These are phyloP conservation scores for Asteroscopus sphinx DNA, from an alignment of 2,888 invertebrate species.

Conservation along the genomic window DNA sequence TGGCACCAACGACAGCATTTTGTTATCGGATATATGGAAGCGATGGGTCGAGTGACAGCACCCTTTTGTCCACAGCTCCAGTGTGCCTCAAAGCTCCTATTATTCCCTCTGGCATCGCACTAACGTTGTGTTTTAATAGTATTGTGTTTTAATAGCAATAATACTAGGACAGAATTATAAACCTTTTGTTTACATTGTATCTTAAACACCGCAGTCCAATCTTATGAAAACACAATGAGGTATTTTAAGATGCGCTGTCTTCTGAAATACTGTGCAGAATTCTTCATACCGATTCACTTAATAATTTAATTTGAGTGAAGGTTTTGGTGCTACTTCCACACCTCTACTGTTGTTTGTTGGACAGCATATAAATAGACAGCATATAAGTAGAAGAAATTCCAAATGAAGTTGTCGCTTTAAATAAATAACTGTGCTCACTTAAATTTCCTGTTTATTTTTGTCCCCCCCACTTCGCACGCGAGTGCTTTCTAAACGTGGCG, in stretches of 20 bases:
- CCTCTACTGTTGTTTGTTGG: slow-evolving; percentile 19
- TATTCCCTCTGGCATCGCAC: slow-evolving; percentile 57
- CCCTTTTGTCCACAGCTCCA: slow-evolving; percentile 60
- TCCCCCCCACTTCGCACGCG: slow-evolving; percentile 70
- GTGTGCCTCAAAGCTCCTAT: slow-evolving; percentile 64
- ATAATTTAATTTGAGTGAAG: slow-evolving; percentile 38
- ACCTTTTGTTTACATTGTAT: slow-evolving; percentile 30
- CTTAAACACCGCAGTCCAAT: slow-evolving; percentile 23
- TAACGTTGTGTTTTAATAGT: slow-evolving; percentile 52
- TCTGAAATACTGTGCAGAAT: slow-evolving; percentile 14
- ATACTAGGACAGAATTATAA: slow-evolving; percentile 52
- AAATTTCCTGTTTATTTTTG: slow-evolving; percentile 85
- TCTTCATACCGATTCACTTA: slow-evolving; percentile 28
- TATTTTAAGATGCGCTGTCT: slow-evolving; percentile 24
- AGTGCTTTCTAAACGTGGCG: slow-evolving; percentile 72
- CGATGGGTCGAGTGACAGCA: slow-evolving; percentile 59
- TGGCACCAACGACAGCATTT: slow-evolving; percentile 59
- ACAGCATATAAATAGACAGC: slow-evolving; percentile 68
- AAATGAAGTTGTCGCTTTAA: slow-evolving; percentile 79
- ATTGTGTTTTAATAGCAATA: slow-evolving; percentile 52
- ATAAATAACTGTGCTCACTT: slow-evolving; percentile 81
- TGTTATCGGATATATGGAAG: slow-evolving; percentile 69
- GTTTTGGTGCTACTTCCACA: slow-evolving; percentile 18
- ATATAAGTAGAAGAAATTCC: slow-evolving; percentile 78
- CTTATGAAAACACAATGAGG: slow-evolving; percentile 29